phyloP scores from a whole-genome alignment of 2,797 vertebrate genomes.

The Gymnothorax javanicus region DNA sequence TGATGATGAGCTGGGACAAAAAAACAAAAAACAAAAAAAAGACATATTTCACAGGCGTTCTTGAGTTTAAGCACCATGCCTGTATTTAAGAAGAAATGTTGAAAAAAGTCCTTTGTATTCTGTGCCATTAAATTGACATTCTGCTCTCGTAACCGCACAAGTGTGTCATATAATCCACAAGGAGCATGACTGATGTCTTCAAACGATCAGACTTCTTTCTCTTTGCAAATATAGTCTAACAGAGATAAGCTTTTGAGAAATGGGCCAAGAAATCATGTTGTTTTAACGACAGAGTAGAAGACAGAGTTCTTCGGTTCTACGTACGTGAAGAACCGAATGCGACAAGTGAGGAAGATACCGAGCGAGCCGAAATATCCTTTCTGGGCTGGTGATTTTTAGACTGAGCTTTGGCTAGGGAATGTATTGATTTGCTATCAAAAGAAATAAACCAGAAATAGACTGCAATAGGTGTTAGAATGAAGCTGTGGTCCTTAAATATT shows the following conservation, averaged over 20 bases:
- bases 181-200: conserved; percentile 19
- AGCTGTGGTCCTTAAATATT: neutral
- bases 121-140: neutral
- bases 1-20: neutral
- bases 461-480: neutral
- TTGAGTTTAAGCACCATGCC: neutral
- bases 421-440: neutral
- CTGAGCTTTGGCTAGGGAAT: neutral
- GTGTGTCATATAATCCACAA: conserved; percentile 25
- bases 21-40: neutral
- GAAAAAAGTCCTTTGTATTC: neutral
- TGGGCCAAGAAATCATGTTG: neutral
- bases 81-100: neutral
- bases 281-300: neutral
- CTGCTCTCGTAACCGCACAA: conserved; percentile 2
- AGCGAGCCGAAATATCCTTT: neutral
- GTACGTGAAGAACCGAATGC: neutral
- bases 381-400: too few species aligned
- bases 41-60: neutral
- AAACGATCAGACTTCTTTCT: neutral
- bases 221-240: conserved; percentile 2
- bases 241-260: neutral
- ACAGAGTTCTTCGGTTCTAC: neutral
- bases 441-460: neutral
- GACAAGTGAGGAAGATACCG: too few species aligned